phyloP scores from a whole-genome alignment of 2,888 invertebrate species.

The Actias luna region DNA sequence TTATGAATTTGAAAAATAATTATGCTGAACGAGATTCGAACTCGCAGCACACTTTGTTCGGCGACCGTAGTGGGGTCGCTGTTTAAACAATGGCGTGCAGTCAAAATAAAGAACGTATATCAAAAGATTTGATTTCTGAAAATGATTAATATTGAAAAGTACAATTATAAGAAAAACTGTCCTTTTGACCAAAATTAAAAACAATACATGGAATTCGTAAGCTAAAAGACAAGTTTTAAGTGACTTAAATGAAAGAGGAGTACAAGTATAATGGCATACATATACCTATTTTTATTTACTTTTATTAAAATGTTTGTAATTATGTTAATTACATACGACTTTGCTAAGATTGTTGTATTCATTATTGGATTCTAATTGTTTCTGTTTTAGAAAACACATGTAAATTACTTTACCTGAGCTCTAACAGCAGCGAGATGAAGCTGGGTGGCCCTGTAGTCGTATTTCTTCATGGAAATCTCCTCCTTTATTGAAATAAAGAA shows the following conservation, averaged over 20 bases:
- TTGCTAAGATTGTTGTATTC: background rate
- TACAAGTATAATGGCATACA: background rate
- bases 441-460: conserved; percentile 95
- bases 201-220: no score
- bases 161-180: no score
- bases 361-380: background rate
- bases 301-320: background rate
- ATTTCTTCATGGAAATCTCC: conserved; percentile 96
- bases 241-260: background rate
- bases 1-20: no score
- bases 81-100: no score
- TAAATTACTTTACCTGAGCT: conserved; percentile 87
- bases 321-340: background rate
- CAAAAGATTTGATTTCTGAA: no score
- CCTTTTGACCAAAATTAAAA: no score
- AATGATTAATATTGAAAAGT: no score
- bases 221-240: background rate
- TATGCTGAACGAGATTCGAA: no score
- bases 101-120: no score
- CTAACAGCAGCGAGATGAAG: conserved; percentile 94
- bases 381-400: background rate
- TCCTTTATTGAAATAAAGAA: conserved; percentile 82
- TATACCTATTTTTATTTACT: background rate
- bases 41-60: no score
- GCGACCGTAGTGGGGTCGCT: no score